Base-by-base conservation (phyloP, 2,113 vertebrate genomes). In the Zosterops hypoxanthus region DNA sequence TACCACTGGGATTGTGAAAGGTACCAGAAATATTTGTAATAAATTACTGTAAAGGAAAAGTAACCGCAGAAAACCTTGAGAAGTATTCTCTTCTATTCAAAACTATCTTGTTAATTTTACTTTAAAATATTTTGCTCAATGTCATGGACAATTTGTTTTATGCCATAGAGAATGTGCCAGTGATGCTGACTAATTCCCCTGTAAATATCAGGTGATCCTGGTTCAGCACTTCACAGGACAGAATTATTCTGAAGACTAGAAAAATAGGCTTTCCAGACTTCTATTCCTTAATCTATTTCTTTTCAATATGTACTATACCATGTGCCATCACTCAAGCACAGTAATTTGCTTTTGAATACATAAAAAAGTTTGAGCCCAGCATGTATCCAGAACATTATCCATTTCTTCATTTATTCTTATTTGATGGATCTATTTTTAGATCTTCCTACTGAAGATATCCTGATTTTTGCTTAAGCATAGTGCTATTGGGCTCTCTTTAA, bases 231-330 rank as follows among this genome's bases (percentile, higher is more conserved):
- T 95, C 85, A 77, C 66, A 94, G 75, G 39, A 94, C 49, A 93
- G 89, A 96, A 97, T 95, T 93, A 94, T 81, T 59, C 68, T 33
- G 1, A 95, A 95, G 88, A 85, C 71, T 82, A 92, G 28, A 64
- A 90, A 95, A 97, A 95, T 11, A 94, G 90, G 46, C 70, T 97
- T 95, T 87, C 90, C 82, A 92, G 83, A 86, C 93, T 96, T 94
- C 34, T 94, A 97, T 88, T 95, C 76, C 34, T 97, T 96, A 79
- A 95, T 68, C 75, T 89, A 86, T 92, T 97, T 97, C 93, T 87
- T 96, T 92, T 72, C 93, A 96, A 61, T 95, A 91, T 41, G 57
- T 33, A 89, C 73, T 92, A 59, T 41, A 88, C 42, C 70, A 95
- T 61, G 73, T 80, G 90, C 88, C 61, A 94, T 77, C 87, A 82